Base-by-base conservation (phyloP, 2,113 vertebrate species). In the Oriolus oriolus region DNA sequence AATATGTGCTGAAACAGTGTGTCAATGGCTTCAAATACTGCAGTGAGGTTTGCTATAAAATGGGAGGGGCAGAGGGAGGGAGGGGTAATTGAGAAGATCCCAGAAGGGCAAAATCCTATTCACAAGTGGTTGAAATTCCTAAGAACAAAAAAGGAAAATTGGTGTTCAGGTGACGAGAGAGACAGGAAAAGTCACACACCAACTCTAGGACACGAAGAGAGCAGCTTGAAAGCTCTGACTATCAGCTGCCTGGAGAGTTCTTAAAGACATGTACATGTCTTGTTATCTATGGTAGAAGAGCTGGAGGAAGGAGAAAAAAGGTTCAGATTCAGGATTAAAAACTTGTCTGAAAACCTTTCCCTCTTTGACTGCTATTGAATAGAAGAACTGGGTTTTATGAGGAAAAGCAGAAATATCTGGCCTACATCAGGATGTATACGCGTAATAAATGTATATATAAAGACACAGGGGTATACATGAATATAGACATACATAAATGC, bases 21-120 rank as follows among this genome's bases (percentile, higher is more conserved):
- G 78, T 91, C 95, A 93, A 78, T 77, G 74, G 52, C 84, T 96
- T 95, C 81, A 97, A 97, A 93, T 85, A 83, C 57, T 31, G 20
- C 24, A 45, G 77, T 21, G 47, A 89, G 74, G 16, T 84, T 78
- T 95, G 50, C 86, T 92, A 74, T 87, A 89, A 93, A 94, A 91
- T 86, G 68, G 94, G 90, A 88, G 86, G 89, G 60, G n/a, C 23
- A 70, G 54, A n/a, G 42, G n/a, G 59, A 82, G 24, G 49, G 66
- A 79, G 84, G 53, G 59, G 89, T 95, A 95, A 95, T 97, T 95
- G 82, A 24, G 75, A 92, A 95, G 91, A 95, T 93, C 90, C 45
- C 88, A 84, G 19, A 96, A 96, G 84, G 84, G 63, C 78, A 92
- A 93, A 90, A 82, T 90, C 27, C 54, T 95, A 88, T 96, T 93